These are phyloP conservation scores for Pterostichus madidus DNA, from an alignment of 2,888 invertebrate species.

Conservation along the genomic window DNA sequence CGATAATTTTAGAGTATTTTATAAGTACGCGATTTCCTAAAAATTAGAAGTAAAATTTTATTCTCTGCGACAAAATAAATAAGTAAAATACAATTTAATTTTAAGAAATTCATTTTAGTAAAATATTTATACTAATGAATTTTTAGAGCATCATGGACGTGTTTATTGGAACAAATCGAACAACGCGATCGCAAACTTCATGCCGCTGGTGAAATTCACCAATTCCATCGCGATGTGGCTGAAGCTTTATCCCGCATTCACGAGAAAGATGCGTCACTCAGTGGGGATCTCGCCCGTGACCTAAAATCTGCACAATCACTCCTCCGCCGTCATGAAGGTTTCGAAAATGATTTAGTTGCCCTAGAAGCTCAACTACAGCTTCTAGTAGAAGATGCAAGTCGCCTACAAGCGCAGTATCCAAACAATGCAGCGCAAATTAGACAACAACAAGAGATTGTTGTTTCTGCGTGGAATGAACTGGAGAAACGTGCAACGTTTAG, in stretches of 20 bases:
- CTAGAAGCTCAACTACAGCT: slow-evolving; percentile 95
- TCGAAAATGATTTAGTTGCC: slow-evolving; percentile 95
- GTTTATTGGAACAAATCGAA: slow-evolving; percentile 91
- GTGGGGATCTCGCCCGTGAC: slow-evolving; percentile 89
- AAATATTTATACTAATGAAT: background rate
- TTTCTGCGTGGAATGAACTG: slow-evolving; percentile 92
- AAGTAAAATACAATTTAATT: background rate
- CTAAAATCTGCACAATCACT: slow-evolving; percentile 91
- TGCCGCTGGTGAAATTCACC: slow-evolving; percentile 97
- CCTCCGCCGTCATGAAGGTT: slow-evolving; percentile 92
- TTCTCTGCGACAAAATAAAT: too few species aligned
- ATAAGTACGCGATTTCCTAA: too few species aligned
- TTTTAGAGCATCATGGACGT: slow-evolving; percentile 88
- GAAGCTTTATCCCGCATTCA: slow-evolving; percentile 94
- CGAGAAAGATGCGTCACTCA: slow-evolving; percentile 92
- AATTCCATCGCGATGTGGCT: slow-evolving; percentile 97
- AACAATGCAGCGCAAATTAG: slow-evolving; percentile 94
- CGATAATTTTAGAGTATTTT: too few species aligned
- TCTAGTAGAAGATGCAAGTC: slow-evolving; percentile 94
- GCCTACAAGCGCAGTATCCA: slow-evolving; percentile 92
- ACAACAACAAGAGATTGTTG: slow-evolving; percentile 91
- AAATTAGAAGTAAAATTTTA: too few species aligned
- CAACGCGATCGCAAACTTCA: slow-evolving; percentile 91
- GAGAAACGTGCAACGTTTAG: slow-evolving; percentile 90
- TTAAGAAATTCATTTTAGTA: background rate